Base-by-base conservation (phyloP, 2,113 vertebrate species). In the Actenoides hombroni region DNA sequence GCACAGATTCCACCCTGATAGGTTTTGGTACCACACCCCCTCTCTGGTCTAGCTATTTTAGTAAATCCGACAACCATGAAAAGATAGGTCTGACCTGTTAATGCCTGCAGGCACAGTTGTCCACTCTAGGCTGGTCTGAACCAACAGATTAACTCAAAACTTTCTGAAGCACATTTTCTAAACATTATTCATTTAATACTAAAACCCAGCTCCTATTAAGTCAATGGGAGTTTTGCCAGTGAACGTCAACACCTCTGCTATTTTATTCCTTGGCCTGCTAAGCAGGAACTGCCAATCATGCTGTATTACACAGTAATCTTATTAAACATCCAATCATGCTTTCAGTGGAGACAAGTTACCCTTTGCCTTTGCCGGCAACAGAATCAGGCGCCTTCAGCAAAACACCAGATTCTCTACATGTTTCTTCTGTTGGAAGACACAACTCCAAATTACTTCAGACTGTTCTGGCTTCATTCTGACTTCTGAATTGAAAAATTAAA, bases 201-300 rank as follows among this genome's bases (percentile, higher is more conserved):
- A 76, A 90, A 95, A 64, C 39, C 35, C 56, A 86, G 21, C 39
- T 94, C 61, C 48, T 71, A 16, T 75, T 80, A 97, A 95, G 73
- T 86, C 39, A 88, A 10, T 60, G 42, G 68, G 75, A 96, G 40
- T 78, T 74, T 83, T 93, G 73, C 80, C 80, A 93, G n/a, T 71
- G 56, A 90, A 90, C 2, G 1, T 88, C 54, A 82, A 64, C 2
- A 0, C 85, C 71, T 92, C 69, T 90, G 76, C 83, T 92, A n/a
- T 84, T 93, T 93, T 90, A 78, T 88, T 86, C 48, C 56, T 96
- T 83, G 65, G 73, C 86, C 86, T 90, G 44, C 49, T 88, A 84
- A 84, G 53, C 73, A 84, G 92, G 76, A 93, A 90, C 83, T 96
- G 83, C 80, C 83, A 92, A 91, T 96, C 92, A 88, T 64, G 57